These are phyloP conservation scores for Arenaria interpres DNA, from an alignment of 2,113 vertebrate genomes.

Conservation along the genomic window DNA sequence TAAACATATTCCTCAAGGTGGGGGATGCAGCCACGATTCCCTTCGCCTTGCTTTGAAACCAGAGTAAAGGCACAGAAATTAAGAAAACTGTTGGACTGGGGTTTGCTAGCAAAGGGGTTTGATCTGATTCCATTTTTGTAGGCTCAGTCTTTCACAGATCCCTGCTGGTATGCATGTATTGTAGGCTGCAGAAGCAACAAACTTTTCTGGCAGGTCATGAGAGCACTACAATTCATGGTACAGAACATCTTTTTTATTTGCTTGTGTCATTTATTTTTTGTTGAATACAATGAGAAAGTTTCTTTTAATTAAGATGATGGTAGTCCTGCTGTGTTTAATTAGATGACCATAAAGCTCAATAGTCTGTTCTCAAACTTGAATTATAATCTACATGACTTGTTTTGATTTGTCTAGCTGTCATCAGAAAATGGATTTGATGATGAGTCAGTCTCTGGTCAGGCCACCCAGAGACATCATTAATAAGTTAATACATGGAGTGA, in stretches of 20 bases:
- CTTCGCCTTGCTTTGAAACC: background rate
- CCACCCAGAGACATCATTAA: background rate
- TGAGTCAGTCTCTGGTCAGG: constrained; percentile 33
- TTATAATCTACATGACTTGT: constrained; percentile 17
- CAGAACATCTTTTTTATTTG: background rate
- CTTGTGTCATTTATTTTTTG: background rate
- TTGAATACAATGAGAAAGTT: background rate
- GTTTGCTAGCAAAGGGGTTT: background rate
- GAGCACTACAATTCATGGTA: background rate
- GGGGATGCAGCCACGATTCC: background rate
- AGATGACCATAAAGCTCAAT: background rate
- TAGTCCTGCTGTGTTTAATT: constrained; percentile 50
- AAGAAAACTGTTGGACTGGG: background rate
- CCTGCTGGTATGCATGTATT: background rate
- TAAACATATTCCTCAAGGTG: background rate
- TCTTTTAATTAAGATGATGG: constrained; percentile 37
- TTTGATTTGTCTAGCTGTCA: constrained; percentile 47
- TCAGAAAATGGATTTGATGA: constrained; percentile 2
- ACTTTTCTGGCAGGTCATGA: background rate
- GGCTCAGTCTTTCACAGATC: background rate
- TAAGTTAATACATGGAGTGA: background rate
- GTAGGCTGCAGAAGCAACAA: background rate
- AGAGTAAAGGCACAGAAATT: background rate
- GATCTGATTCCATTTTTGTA: background rate
- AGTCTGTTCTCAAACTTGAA: constrained; percentile 12